Percentiles rank a stretch among this genome's conserved stretches.
These are phyloP conservation scores for Sebastes itinus DNA, from an alignment of 2,797 vertebrate genomes.

Conservation along the genomic window DNA sequence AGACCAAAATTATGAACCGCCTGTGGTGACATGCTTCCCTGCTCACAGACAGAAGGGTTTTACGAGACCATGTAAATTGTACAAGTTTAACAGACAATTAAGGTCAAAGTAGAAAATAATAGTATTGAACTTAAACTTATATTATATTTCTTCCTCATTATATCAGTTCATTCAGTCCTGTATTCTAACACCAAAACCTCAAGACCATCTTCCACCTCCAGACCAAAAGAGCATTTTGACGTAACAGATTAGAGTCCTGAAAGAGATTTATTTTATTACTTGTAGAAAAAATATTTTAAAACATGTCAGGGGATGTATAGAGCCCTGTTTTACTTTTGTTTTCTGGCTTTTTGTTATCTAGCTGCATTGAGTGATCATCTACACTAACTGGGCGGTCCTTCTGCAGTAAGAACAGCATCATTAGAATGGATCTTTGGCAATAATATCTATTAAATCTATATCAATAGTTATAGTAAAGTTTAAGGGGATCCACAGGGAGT, in stretches of 20 bases:
- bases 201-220: neutral
- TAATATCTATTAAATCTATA: neutral
- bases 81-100: slow-evolving; percentile 20
- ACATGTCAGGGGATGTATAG: neutral
- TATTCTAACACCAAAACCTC: neutral
- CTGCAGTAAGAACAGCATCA: neutral
- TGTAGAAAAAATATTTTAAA: neutral
- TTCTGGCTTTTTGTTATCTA: neutral
- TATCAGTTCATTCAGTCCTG: neutral
- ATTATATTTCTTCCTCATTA: neutral
- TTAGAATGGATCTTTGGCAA: neutral
- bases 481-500: neutral
- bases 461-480: neutral
- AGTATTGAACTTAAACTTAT: neutral
- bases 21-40: neutral
- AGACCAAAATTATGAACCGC: slow-evolving; percentile 11
- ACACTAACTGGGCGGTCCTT: neutral
- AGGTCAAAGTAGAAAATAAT: neutral
- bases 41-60: neutral
- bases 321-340: neutral
- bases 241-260: neutral
- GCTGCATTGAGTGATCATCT: neutral
- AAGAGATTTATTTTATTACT: neutral
- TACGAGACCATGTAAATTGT: slow-evolving; percentile 17
- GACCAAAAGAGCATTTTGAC: neutral